phyloP scores from a whole-genome alignment of 1,140 invertebrate genomes.

The Plectus sambesii region DNA sequence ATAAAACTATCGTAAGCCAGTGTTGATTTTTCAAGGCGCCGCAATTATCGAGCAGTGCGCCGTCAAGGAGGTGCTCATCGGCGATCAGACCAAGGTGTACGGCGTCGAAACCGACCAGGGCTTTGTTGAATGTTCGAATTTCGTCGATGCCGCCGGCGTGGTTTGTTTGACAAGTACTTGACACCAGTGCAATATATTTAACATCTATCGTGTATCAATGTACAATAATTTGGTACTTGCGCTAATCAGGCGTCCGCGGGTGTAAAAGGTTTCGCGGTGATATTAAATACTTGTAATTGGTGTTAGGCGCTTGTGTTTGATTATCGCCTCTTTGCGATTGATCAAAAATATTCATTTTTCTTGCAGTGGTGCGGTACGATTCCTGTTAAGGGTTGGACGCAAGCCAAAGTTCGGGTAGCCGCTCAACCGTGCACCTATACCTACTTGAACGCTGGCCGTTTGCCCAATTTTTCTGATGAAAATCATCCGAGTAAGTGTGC shows the following conservation, averaged over 20 bases:
- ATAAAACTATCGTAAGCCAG: no score
- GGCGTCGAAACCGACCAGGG: conserved; percentile 52
- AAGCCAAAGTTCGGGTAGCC: conserved; percentile 31
- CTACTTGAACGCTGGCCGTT: conserved; percentile 28
- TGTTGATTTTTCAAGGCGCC: conserved; percentile 60
- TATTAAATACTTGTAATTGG: conserved; percentile 2
- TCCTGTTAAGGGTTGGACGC: conserved; percentile 26
- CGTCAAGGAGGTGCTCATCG: conserved; percentile 46
- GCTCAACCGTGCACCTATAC: conserved; percentile 42
- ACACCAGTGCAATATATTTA: conserved; percentile 2
- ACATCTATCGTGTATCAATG: background rate
- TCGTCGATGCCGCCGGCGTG: conserved; percentile 55
- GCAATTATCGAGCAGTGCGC: conserved; percentile 70
- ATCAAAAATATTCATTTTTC: background rate
- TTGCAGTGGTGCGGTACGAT: conserved; percentile 37
- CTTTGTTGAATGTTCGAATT: conserved; percentile 52
- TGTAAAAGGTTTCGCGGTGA: conserved; percentile 15
- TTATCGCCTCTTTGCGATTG: no score
- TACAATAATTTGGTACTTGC: conserved; percentile 1
- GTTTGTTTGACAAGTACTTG: conserved; percentile 44
- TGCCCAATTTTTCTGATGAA: conserved; percentile 29
- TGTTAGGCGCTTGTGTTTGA: no score
- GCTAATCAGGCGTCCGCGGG: no score
- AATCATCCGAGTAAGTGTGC: conserved; percentile 29
- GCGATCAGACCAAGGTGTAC: conserved; percentile 52